phyloP scores from a whole-genome alignment of 2,888 invertebrate species.

The Gortyna flavago region DNA sequence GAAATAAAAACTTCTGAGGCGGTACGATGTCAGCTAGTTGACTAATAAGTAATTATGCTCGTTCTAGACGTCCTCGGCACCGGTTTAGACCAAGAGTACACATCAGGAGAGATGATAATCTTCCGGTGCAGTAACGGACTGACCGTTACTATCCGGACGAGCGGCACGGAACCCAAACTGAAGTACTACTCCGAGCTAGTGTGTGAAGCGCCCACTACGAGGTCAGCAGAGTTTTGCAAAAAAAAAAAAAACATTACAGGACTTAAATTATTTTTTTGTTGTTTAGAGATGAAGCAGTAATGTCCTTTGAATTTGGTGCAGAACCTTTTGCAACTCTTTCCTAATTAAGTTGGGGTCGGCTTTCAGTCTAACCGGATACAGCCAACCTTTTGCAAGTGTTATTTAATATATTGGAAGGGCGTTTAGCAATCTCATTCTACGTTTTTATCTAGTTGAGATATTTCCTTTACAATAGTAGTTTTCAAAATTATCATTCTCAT shows the following conservation, averaged over 20 bases:
- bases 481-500: neutral
- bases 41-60: neutral
- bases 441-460: neutral
- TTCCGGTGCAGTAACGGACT: constrained; percentile 97
- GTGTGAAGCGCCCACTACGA: constrained; percentile 80
- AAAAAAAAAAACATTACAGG: neutral
- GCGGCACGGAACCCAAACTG: constrained; percentile 99
- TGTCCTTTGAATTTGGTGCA: neutral
- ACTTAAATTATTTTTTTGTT: neutral
- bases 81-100: constrained; percentile 85
- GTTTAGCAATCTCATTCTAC: too few species aligned
- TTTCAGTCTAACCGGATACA: too few species aligned
- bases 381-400: too few species aligned
- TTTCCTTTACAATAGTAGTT: neutral
- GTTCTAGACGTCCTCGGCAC: constrained; percentile 82
- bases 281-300: too few species aligned
- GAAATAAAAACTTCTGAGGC: too few species aligned
- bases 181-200: constrained; percentile 99
- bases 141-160: constrained; percentile 96
- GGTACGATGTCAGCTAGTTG: too few species aligned
- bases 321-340: neutral
- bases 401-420: too few species aligned
- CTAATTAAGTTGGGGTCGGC: too few species aligned
- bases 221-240: constrained; percentile 65
- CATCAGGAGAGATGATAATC: constrained; percentile 97